Conservation (phyloP, 2,797 vertebrate species). For the Argentina silus region DNA sequence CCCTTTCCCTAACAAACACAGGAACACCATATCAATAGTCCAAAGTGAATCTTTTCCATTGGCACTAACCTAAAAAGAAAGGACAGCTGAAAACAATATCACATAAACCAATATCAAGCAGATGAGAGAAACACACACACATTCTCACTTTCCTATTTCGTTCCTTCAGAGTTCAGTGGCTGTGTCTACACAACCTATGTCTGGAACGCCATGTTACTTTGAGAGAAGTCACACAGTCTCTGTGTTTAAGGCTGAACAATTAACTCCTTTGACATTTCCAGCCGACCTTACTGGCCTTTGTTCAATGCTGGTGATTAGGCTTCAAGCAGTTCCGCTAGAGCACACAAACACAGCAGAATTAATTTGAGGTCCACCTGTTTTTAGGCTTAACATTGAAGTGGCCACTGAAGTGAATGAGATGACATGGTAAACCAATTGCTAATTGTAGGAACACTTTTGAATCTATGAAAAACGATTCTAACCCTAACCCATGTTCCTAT, state of each 20-base stretch:
- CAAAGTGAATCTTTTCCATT: not conserved
- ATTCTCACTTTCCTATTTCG: no score
- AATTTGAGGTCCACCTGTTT: not conserved
- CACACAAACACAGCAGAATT: not conserved
- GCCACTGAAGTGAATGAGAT: not conserved
- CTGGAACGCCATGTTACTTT: not conserved
- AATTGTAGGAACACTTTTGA: not conserved
- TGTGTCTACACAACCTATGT: no score
- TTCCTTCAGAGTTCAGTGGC: no score
- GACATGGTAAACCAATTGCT: not conserved
- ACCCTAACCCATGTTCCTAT: no score
- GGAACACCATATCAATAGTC: not conserved
- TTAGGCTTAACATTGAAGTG: not conserved
- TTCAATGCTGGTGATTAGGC: slow-evolving; percentile 27
- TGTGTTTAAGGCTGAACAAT: slow-evolving; percentile 10
- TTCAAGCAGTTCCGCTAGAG: slow-evolving; percentile 13
- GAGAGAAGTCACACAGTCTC: not conserved
- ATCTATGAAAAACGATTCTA: no score
- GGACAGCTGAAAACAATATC: not conserved
- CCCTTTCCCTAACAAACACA: no score
- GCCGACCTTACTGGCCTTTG: slow-evolving; percentile 31
- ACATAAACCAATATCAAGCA: not conserved
- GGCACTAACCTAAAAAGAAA: not conserved
- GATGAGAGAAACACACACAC: not conserved
- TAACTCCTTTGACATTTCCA: slow-evolving; percentile 53